A percentile compares a stretch with the other conserved stretches of the same genome.
phyloP scores from a whole-genome alignment of 2,888 invertebrate species.

The Drosophila pseudotakahashii region DNA sequence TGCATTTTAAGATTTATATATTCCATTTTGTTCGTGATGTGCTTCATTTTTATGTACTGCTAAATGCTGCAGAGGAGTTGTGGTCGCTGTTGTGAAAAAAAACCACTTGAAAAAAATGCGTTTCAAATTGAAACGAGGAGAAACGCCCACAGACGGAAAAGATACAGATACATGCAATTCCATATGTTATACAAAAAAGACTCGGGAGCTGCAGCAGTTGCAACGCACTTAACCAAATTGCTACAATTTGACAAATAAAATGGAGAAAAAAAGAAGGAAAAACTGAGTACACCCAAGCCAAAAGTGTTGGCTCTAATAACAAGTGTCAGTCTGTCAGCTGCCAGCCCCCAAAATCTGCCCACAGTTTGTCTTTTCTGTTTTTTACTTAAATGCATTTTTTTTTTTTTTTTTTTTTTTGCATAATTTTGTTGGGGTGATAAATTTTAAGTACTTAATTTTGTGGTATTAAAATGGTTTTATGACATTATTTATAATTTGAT shows the following conservation, averaged over 20 bases:
- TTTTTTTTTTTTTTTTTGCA: constrained; percentile 28
- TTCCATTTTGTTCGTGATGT: constrained; percentile 17
- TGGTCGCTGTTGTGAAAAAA: constrained; percentile 49
- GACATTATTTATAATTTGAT: constrained; percentile 59
- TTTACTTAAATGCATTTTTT: constrained; percentile 17
- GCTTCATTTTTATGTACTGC: constrained; percentile 70
- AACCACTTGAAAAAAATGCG: constrained; percentile 64
- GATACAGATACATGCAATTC: constrained; percentile 21
- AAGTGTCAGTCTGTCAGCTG: constrained; percentile 75
- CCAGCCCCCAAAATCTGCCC: constrained; percentile 71
- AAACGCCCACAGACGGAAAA: constrained; percentile 58
- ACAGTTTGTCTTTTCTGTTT: constrained; percentile 35
- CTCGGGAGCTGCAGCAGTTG: constrained; percentile 46
- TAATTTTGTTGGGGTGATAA: constrained; percentile 50
- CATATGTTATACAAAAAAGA: constrained; percentile 16
- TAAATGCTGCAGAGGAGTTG: constrained; percentile 81
- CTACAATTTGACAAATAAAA: constrained; percentile 61
- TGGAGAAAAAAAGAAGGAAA: too few species aligned
- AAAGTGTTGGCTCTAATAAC: constrained; percentile 70
- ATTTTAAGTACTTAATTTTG: constrained; percentile 62
- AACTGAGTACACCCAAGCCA: constrained; percentile 53
- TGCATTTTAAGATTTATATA: constrained; percentile 48
- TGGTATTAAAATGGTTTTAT: constrained; percentile 47
- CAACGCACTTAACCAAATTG: constrained; percentile 67
- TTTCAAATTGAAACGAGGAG: constrained; percentile 57